These are phyloP conservation scores for Poeciliopsis turneri DNA, from an alignment of 2,797 vertebrate genomes.

Conservation along the genomic window DNA sequence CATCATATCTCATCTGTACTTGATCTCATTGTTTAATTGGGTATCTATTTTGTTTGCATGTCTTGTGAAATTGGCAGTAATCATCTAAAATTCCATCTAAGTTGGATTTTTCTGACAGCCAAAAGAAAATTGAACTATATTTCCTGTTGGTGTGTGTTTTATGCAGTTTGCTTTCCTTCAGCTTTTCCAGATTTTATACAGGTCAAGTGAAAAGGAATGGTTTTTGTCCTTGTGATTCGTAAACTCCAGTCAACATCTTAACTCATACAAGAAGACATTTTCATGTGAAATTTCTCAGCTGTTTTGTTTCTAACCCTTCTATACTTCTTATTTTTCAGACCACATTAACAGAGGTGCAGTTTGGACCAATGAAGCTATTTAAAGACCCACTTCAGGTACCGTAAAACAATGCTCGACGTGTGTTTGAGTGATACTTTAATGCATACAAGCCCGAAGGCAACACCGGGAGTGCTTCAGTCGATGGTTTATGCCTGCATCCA, in stretches of 20 bases:
- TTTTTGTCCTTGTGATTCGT: background rate
- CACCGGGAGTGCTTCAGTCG: conserved; percentile 17
- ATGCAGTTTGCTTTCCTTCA: background rate
- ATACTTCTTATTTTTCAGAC: conserved; percentile 83
- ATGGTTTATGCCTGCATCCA: conserved; percentile 25
- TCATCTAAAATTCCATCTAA: background rate
- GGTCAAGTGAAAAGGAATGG: background rate
- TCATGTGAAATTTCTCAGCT: background rate
- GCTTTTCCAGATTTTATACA: background rate
- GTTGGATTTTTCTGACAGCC: too few species aligned
- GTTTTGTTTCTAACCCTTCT: conserved; percentile 38
- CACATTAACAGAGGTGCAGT: conserved; percentile 90
- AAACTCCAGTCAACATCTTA: background rate
- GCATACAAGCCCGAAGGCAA: background rate
- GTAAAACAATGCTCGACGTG: conserved; percentile 47
- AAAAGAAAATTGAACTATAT: background rate
- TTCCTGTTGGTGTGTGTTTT: background rate
- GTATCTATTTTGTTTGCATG: background rate
- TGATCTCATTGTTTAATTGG: background rate
- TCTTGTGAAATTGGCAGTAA: background rate
- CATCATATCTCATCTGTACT: background rate
- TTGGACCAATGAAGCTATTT: conserved; percentile 98
- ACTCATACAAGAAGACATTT: background rate
- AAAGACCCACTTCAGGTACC: conserved; percentile 98
- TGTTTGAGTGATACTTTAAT: conserved; percentile 24